Evolutionary conservation across 2,113 vertebrate genomes (phyloP).

Genomic region (Motacilla alba): DNA sequence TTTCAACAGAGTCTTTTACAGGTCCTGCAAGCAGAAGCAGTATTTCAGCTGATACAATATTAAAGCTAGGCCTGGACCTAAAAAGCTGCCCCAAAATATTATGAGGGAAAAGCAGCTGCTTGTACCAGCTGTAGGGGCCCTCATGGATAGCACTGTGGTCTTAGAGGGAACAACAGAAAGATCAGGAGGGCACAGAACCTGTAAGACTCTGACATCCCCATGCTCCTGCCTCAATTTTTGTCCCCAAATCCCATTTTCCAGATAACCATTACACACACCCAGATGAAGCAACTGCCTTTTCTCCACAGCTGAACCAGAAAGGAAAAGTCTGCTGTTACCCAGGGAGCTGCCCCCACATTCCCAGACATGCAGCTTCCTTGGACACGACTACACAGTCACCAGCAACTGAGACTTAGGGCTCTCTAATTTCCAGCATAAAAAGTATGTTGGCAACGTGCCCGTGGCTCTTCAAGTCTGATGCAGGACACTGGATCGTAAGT

Average conservation of each 20-base stretch:
- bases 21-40: background rate
- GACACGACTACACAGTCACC: background rate
- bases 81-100: background rate
- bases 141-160: background rate
- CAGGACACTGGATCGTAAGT: background rate
- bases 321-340: background rate
- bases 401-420: background rate
- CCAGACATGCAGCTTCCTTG: background rate
- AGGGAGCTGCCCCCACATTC: background rate
- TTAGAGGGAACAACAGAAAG: background rate
- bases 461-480: background rate
- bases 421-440: background rate
- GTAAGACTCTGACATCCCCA: background rate
- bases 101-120: background rate
- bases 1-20: background rate
- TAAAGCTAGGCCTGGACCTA: background rate
- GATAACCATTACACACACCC: background rate
- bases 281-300: background rate
- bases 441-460: background rate
- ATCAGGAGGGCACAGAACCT: background rate
- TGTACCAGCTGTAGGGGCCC: background rate
- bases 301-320: background rate
- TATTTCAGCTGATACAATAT: background rate
- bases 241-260: background rate
- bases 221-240: background rate